Base-by-base conservation (phyloP, 2,888 invertebrate genomes). In the Ophioninae sp. region DNA sequence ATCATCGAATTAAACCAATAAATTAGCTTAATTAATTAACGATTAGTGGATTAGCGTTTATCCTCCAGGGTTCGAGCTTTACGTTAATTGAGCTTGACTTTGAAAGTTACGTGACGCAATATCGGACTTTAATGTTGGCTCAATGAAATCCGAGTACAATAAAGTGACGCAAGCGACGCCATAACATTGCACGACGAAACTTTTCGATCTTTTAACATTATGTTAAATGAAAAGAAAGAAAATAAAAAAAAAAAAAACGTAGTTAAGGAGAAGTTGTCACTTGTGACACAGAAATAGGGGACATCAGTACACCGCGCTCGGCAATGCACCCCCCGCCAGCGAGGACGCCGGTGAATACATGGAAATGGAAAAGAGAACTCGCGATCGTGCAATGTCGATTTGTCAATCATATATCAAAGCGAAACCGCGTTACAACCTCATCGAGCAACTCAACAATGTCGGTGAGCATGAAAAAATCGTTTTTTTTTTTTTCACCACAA, bases 391-490 rank as follows among this genome's bases (percentile, higher is more conserved):
- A 41, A 94, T 95, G 89, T 94, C 95, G 88, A 95, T 95, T 77
- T 96, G 96, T 88, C 94, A 94, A 88, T 94, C 94, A 87, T 95
- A 95, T 91, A 92, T 95, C 85, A 94, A 94, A 88, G 93, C 93
- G 87, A 94, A 94, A 64, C 94, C 95, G 85, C 94, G 98, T 88
- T 98, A 98, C 91, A 96, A 95, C 88, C 94, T 97, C 87, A 94
- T 97, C 88, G 95, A 96, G 74, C 97, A 97, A 90, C 94, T 98
- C 86, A 96, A 96, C 89, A 95, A 96, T 86, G 96, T 98, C 85
- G 98, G 95, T 94, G 90, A 88, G 92, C 86, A 20, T 6, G n/a
- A 30, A 64, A 64, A 77, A 72, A 7, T 41, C 5, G 39, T 41
- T 3, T 20, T 59, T 23, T 20, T 59, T 23, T n/a, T 2, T 30